A percentile compares a stretch with the other conserved stretches of the same genome.
Evolutionary conservation across 2,888 invertebrate genomes (phyloP).

Genomic region (Abscondita cerata): DNA sequence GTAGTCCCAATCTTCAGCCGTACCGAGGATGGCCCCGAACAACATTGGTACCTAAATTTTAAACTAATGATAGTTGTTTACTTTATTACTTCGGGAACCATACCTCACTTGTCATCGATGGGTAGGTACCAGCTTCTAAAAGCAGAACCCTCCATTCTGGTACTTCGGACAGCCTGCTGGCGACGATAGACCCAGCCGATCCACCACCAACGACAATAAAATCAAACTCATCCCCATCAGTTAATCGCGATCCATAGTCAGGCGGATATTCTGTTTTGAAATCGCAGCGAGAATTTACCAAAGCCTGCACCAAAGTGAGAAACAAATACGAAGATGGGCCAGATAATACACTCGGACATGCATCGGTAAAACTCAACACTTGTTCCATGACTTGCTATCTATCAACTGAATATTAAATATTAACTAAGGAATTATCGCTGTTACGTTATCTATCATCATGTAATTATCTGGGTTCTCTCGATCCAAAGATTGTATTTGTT

Average conservation of each 20-base stretch:
- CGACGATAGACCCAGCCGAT: constrained; percentile 61
- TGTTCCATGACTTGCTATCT: too few species aligned
- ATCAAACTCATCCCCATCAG: constrained; percentile 64
- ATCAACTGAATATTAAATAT: too few species aligned
- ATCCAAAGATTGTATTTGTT: too few species aligned
- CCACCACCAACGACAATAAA: constrained; percentile 62
- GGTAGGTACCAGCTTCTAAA: constrained; percentile 27
- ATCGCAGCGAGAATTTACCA: too few species aligned
- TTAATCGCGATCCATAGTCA: constrained; percentile 40
- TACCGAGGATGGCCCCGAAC: neutral
- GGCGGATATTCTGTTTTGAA: constrained; percentile 41
- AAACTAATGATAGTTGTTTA: neutral
- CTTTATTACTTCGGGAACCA: too few species aligned
- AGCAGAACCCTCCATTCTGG: constrained; percentile 53
- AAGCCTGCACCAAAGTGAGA: too few species aligned
- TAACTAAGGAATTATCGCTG: too few species aligned
- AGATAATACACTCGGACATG: constrained; percentile 67
- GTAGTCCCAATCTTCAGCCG: constrained; percentile 3
- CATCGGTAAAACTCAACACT: constrained; percentile 61
- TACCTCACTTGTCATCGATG: neutral
- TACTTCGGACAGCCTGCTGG: constrained; percentile 58
- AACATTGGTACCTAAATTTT: neutral
- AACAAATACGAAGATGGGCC: constrained; percentile 50
- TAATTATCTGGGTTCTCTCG: too few species aligned
- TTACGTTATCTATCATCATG: too few species aligned